Evolutionary conservation across 2,888 invertebrate genomes (phyloP), one percentile per base, ranked within the genome.

Genomic region (Pyrgus malvae): DNA sequence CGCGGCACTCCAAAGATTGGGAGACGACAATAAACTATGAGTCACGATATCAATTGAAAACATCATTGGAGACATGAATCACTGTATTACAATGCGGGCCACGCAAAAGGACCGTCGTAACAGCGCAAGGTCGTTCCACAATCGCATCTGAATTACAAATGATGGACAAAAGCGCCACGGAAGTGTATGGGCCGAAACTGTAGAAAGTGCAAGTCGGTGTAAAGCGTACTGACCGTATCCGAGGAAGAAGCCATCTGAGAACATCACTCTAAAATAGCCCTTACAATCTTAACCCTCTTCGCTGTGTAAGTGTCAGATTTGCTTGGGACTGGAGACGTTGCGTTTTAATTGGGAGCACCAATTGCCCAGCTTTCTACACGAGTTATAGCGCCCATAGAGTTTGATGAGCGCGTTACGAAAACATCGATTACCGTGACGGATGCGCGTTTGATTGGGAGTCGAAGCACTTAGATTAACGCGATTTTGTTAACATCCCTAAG

Each of bases 141-240:
- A 69, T 65, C 75, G 63, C 71, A 74, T 72, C 68, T 62, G 69
- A 76, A 76, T 76, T 74, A 70, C 69, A 75, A 76, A 76, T 69
- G 62, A 61, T 61, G 64, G 65, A 70, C 73, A 72, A 78, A 78
- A 78, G 72, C 69, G 66, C 67, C 62, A 2, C 50, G 25, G 50
- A 42, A 42, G 35, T 42, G 33, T 6, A 4, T 27, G 19, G 21
- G 72, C 70, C 70, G 68, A 75, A 70, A 68, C 65, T 61, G 78
- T 83, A 83, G 86, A 86, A 87, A 86, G 84, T 83, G 81, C 75
- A 82, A 83, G 83, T 82, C 68, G 65, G 70, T 69, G 72, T 72
- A 69, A 75, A 80, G 75, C 50, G 50, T 51, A 44, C 37, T 44
- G 51, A 44, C 35, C 51, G 44, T 51, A 12, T 41, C 50, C 40